Conservation (phyloP, 2,113 vertebrate genomes). For the Zeus faber region DNA sequence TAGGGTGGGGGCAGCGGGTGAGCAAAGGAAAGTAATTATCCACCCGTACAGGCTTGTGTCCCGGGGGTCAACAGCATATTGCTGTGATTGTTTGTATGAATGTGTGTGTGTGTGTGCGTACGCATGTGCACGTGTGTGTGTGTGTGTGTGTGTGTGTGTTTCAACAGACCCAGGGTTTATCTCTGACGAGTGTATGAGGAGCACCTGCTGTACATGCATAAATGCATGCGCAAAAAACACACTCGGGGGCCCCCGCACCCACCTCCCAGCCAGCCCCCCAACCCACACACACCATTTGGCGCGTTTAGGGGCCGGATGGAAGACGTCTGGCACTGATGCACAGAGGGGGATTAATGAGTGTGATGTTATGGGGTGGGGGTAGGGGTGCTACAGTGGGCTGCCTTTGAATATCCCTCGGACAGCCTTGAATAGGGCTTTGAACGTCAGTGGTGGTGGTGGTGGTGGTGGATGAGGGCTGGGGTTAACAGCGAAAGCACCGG, state of each 20-base stretch:
- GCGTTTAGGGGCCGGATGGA: conserved; percentile 46
- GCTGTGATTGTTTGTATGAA: conserved; percentile 26
- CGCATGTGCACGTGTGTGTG: background rate
- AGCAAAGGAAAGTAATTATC: conserved; percentile 68
- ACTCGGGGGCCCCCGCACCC: too few relatives aligned
- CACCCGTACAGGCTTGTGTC: conserved; percentile 52
- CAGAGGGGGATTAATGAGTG: conserved; percentile 53
- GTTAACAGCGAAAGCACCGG: too few relatives aligned
- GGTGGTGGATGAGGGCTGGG: too few relatives aligned
- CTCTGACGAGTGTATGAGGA: conserved; percentile 30
- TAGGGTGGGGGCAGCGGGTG: conserved; percentile 21
- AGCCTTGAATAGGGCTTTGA: too few relatives aligned
- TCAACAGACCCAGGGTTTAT: conserved; percentile 54
- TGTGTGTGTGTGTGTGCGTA: conserved; percentile 9
- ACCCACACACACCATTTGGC: conserved; percentile 33
- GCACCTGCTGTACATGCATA: conserved; percentile 54
- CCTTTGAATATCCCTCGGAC: too few relatives aligned
- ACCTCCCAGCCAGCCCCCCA: too few relatives aligned
- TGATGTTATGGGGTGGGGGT: conserved; percentile 19
- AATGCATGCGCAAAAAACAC: too few relatives aligned
- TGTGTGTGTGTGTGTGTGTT: conserved; percentile 16
- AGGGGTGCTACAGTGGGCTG: too few relatives aligned
- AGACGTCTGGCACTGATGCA: conserved; percentile 48
- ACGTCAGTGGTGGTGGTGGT: too few relatives aligned
- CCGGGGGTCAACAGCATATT: conserved; percentile 53